Base-by-base conservation (phyloP, 2,797 vertebrate genomes). In the Pempheris klunzingeri region DNA sequence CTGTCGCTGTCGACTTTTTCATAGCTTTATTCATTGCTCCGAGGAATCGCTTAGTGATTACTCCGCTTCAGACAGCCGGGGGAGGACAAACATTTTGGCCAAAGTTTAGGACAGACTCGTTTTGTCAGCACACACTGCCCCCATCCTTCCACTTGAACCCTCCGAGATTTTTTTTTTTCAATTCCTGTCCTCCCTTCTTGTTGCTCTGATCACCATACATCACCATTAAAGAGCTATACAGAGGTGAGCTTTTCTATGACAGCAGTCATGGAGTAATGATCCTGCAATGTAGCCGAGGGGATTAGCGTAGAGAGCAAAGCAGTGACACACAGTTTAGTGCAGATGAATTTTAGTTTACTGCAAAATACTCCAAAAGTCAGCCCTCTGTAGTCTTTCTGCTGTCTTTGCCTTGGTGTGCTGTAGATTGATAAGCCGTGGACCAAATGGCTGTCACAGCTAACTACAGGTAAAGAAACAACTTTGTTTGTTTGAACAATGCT, bases 401-500 rank as follows among this genome's bases (percentile, higher is more conserved):
- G n/a, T 11, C 11, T 14, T 53, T 46, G 24, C 54, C 46, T 47
- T 52, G 28, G 18, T 54, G 12, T 26, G 1, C 20, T 17, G 8
- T 46, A 36, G 28, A 38, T 6, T 43, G 30, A 61, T 50, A 20
- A 59, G 4, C 46, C 17, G 50, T 44, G 52, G 67, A 71, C 13
- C 20, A 36, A 57, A 76, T 30, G 46, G 60, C 58, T 66, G 26
- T 66, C 60, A 7, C 59, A 44, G 65, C 53, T 72, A 43, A 74
- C 61, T 73, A 22, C 81, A 83, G 67, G 87, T 92, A 91, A 92
- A 82, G 80, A 90, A 75, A 86, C 81, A 78, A 75, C 74, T 72
- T 88, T 93, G 85, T 93, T 92, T 90, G 88, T 93, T 90, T 93
- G 90, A 93, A 89, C 89, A 85, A 85, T 91, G 82, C 75, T 81